These are phyloP conservation scores for Smutsia gigantea DNA, from an alignment of 2,797 vertebrate genomes.

Conservation along the genomic window DNA sequence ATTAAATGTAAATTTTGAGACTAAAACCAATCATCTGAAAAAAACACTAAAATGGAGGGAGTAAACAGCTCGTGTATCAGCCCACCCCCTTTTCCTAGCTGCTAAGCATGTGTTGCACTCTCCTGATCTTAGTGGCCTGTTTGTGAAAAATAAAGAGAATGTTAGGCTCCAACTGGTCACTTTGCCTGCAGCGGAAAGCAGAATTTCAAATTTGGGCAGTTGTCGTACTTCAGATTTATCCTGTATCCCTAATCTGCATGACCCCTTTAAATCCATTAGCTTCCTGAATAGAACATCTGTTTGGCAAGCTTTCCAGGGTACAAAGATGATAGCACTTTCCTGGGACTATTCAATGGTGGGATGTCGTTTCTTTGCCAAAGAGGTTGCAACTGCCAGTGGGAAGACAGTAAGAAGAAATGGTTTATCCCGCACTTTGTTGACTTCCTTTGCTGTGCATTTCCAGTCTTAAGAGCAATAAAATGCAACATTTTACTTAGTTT, in stretches of 20 bases:
- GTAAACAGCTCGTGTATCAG: background rate
- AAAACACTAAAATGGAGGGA: background rate
- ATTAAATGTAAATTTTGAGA: background rate
- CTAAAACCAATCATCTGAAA: background rate
- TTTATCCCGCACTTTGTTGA: background rate
- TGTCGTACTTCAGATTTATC: slow-evolving; percentile 64
- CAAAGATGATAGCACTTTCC: slow-evolving; percentile 57
- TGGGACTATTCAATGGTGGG: background rate
- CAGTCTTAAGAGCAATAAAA: background rate
- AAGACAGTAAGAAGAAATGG: slow-evolving; percentile 30
- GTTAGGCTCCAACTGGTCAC: background rate
- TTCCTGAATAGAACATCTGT: slow-evolving; percentile 74
- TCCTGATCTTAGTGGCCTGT: background rate
- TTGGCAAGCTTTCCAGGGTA: slow-evolving; percentile 69
- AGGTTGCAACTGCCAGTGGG: background rate
- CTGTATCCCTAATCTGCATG: slow-evolving; percentile 55
- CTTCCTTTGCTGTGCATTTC: background rate
- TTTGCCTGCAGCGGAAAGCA: slow-evolving; percentile 31
- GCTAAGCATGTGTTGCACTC: background rate
- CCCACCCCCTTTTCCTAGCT: background rate
- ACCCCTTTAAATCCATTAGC: slow-evolving; percentile 73
- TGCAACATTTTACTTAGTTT: slow-evolving; percentile 28
- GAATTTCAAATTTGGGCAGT: slow-evolving; percentile 64
- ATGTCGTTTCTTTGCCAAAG: slow-evolving; percentile 34
- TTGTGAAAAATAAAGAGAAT: slow-evolving; percentile 42